Conservation (phyloP, 1,140 invertebrate genomes). For the Heterodera carotae region DNA sequence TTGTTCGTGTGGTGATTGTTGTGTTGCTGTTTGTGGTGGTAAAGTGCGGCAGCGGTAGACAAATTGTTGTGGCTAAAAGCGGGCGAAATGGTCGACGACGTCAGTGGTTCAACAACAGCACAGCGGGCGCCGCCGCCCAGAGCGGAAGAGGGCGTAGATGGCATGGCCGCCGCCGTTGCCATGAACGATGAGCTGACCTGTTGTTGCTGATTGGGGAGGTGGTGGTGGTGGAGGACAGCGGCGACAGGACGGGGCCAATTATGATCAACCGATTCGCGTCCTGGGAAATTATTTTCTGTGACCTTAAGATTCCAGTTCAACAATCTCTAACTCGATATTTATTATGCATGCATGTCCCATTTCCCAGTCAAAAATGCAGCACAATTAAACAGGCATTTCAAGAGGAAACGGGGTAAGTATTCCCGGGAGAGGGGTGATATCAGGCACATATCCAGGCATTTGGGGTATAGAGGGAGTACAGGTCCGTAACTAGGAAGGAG, state of each 20-base stretch:
- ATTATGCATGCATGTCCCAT: too few relatives aligned
- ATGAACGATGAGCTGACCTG: background rate
- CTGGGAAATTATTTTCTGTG: too few relatives aligned
- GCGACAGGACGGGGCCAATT: background rate
- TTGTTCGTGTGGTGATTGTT: background rate
- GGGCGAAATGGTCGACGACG: slow-evolving; percentile 29
- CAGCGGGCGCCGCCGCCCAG: background rate
- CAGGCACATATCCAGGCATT: too few relatives aligned
- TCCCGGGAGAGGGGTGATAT: too few relatives aligned
- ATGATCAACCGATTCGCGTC: slow-evolving; percentile 2
- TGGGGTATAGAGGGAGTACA: too few relatives aligned
- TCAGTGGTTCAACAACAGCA: slow-evolving; percentile 8
- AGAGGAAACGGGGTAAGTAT: too few relatives aligned
- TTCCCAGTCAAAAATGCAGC: too few relatives aligned
- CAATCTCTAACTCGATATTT: too few relatives aligned
- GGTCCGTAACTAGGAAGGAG: too few relatives aligned
- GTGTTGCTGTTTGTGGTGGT: slow-evolving; percentile 40
- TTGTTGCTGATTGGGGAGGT: background rate
- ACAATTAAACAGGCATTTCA: too few relatives aligned
- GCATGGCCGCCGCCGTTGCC: background rate
- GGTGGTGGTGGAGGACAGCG: background rate
- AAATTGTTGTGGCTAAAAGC: slow-evolving; percentile 40
- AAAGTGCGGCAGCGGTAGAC: slow-evolving; percentile 28
- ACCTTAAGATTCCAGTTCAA: too few relatives aligned
- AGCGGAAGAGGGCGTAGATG: slow-evolving; percentile 16